Conservation (phyloP, 2,888 invertebrate species). For the Platerodrilus igneus region DNA sequence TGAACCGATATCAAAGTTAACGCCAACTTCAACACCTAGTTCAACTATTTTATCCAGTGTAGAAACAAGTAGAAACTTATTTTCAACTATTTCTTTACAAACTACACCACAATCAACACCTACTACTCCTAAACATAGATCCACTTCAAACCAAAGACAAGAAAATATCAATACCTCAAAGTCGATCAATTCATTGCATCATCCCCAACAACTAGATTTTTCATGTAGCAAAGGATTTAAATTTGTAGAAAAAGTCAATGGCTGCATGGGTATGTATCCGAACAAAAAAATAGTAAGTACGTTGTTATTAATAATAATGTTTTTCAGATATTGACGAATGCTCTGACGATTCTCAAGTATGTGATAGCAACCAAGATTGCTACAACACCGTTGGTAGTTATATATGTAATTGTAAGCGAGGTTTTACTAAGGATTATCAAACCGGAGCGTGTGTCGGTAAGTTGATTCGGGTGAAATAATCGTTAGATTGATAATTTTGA, state of each 20-base stretch:
- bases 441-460: conserved; percentile 61
- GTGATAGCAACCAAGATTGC: conserved; percentile 63
- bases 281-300: not conserved
- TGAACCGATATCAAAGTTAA: not conserved
- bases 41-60: too few species aligned
- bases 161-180: conserved; percentile 7
- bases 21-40: too few species aligned
- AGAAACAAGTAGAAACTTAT: too few species aligned
- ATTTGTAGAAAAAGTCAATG: conserved; percentile 20
- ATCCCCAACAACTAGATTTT: conserved; percentile 14
- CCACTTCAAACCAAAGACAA: conserved; percentile 4
- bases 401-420: conserved; percentile 59
- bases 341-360: conserved; percentile 50
- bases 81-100: conserved; percentile 18
- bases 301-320: too few species aligned
- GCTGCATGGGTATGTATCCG: conserved; percentile 27
- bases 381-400: conserved; percentile 66
- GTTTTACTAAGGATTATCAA: conserved; percentile 58
- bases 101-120: conserved; percentile 20
- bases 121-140: conserved; percentile 13
- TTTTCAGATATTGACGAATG: conserved; percentile 66
- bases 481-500: too few species aligned
- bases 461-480: conserved; percentile 17
- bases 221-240: conserved; percentile 27
- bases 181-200: conserved; percentile 11